Evolutionary conservation across 2,797 vertebrate species (phyloP).

Genomic region (Sebastes kiyomatsui): DNA sequence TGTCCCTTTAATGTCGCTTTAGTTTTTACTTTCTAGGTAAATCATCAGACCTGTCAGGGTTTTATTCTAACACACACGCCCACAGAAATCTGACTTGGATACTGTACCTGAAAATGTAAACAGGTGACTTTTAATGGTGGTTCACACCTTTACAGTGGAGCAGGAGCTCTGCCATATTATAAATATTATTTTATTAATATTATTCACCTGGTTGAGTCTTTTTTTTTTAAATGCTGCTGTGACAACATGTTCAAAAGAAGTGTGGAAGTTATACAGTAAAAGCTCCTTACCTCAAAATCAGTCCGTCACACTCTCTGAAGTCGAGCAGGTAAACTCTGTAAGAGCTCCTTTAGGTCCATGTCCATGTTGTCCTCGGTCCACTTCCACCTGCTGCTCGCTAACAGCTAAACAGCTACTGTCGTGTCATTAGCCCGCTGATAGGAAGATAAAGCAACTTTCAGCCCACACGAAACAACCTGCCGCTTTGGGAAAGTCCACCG

Average conservation of each 20-base stretch:
- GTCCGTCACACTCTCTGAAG: conserved; percentile 43
- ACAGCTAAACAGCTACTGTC: not conserved
- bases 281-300: conserved; percentile 46
- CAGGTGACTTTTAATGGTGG: not conserved
- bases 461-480: conserved; percentile 18
- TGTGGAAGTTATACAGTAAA: not conserved
- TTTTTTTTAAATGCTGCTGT: not conserved
- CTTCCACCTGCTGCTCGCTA: conserved; percentile 25
- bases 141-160: not conserved
- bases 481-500: conserved; percentile 48
- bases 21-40: not conserved
- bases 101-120: not conserved
- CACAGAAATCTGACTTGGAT: not conserved
- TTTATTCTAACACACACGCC: not conserved
- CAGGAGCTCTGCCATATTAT: not conserved
- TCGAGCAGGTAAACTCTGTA: conserved; percentile 18
- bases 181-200: too few relatives aligned
- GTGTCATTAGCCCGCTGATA: not conserved
- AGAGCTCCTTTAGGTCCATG: conserved; percentile 50
- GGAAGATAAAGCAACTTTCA: not conserved
- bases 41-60: not conserved
- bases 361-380: not conserved
- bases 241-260: not conserved
- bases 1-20: not conserved
- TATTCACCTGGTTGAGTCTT: not conserved